A percentile compares a stretch with the other conserved stretches of the same genome.
Conservation (phyloP, 2,113 vertebrate genomes). For the Etia nguti region DNA sequence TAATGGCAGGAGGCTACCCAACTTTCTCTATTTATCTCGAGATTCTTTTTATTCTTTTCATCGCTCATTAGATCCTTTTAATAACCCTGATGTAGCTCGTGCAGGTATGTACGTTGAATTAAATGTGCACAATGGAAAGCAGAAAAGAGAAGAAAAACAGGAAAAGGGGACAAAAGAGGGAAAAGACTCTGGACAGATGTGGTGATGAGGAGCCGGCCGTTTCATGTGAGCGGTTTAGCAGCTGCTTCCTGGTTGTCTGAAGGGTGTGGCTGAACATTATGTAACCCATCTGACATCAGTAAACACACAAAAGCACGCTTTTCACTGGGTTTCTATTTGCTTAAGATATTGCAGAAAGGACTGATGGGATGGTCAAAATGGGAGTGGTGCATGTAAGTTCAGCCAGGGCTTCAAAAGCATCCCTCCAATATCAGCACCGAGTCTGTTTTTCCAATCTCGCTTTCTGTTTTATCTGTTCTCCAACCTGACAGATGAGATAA, state of each 20-base stretch:
- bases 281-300: conserved; percentile 6
- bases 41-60: neutral
- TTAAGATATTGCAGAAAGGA: neutral
- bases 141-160: conserved; percentile 31
- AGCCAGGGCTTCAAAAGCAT: neutral
- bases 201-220: neutral
- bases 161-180: conserved; percentile 38
- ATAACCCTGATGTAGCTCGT: neutral
- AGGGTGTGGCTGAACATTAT: conserved; percentile 19
- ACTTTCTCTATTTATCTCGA: neutral
- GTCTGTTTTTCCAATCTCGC: neutral
- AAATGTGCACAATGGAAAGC: neutral
- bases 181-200: neutral
- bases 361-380: neutral
- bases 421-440: neutral
- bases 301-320: neutral
- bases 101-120: neutral
- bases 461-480: neutral
- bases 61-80: neutral
- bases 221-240: conserved; percentile 22
- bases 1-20: neutral
- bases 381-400: neutral
- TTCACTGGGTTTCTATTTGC: neutral
- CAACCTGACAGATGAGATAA: neutral
- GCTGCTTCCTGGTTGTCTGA: conserved; percentile 37